These are phyloP conservation scores for Tenodera sinensis DNA, from an alignment of 2,888 invertebrate species.

Conservation along the genomic window DNA sequence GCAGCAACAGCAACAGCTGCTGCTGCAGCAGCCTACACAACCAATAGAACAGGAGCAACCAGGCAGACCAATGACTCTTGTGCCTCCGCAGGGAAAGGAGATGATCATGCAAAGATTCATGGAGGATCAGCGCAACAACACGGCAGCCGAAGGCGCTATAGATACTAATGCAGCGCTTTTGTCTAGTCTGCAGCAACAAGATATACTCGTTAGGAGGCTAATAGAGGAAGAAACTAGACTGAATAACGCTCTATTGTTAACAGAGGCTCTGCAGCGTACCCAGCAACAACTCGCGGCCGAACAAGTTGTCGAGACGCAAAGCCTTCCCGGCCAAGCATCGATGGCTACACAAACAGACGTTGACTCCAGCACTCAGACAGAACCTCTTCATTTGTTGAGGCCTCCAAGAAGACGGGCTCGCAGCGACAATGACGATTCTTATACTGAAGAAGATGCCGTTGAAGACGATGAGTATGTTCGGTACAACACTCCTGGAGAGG, in stretches of 20 bases:
- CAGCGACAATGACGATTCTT: slow-evolving; percentile 29
- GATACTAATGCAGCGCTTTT: neutral
- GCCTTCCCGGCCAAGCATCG: slow-evolving; percentile 62
- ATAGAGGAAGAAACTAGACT: slow-evolving; percentile 25
- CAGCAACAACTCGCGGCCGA: neutral
- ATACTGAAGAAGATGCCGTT: slow-evolving; percentile 22
- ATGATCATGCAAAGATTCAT: slow-evolving; percentile 80
- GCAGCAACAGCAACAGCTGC: slow-evolving; percentile 12
- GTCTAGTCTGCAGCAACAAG: slow-evolving; percentile 18
- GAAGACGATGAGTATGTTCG: neutral
- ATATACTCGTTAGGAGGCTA: slow-evolving; percentile 23
- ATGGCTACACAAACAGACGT: slow-evolving; percentile 78
- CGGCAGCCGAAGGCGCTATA: neutral
- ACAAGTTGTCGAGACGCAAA: slow-evolving; percentile 66
- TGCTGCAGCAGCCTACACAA: neutral
- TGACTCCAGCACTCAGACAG: slow-evolving; percentile 78
- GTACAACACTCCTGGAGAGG: neutral
- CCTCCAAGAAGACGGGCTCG: slow-evolving; percentile 22
- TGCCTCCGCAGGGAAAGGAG: slow-evolving; percentile 68
- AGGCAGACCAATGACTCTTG: slow-evolving; percentile 51
- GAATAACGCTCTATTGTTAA: slow-evolving; percentile 5
- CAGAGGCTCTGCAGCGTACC: slow-evolving; percentile 8
- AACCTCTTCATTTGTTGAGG: slow-evolving; percentile 43
- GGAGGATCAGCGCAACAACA: slow-evolving; percentile 57
- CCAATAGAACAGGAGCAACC: neutral